Conservation (phyloP, 2,888 invertebrate genomes). For the Polyploca ridens region DNA sequence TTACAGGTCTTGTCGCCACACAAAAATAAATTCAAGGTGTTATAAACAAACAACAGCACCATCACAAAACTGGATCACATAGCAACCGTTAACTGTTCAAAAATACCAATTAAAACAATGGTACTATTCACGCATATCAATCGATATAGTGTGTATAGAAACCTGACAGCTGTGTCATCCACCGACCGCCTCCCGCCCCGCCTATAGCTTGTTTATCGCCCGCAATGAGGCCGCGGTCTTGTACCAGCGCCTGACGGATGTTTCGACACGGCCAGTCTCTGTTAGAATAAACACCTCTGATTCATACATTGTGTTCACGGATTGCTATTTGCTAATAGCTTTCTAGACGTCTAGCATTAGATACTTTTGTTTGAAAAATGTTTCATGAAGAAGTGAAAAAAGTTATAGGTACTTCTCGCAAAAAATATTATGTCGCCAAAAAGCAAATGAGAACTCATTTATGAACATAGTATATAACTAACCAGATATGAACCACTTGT, state of each 20-base stretch:
- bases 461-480: too few species aligned
- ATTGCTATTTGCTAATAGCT: constrained; percentile 60
- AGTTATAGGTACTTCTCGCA: too few species aligned
- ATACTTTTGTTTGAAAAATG: constrained; percentile 28
- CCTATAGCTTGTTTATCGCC: constrained; percentile 58
- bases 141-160: constrained; percentile 16
- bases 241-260: constrained; percentile 57
- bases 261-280: constrained; percentile 65
- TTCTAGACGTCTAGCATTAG: constrained; percentile 46
- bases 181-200: constrained; percentile 34
- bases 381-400: not conserved
- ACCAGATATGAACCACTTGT: constrained; percentile 16
- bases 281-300: constrained; percentile 70
- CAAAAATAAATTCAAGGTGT: not conserved
- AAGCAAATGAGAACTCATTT: constrained; percentile 7
- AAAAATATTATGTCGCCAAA: too few species aligned
- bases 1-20: not conserved
- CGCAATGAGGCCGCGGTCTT: constrained; percentile 45
- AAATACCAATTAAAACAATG: constrained; percentile 31
- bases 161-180: constrained; percentile 30
- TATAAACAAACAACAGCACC: not conserved
- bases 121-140: constrained; percentile 13
- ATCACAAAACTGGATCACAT: not conserved
- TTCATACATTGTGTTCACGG: constrained; percentile 58
- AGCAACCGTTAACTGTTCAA: constrained; percentile 12